Evolutionary conservation across 2,888 invertebrate species (phyloP).

Genomic region (Meloe dianella): DNA sequence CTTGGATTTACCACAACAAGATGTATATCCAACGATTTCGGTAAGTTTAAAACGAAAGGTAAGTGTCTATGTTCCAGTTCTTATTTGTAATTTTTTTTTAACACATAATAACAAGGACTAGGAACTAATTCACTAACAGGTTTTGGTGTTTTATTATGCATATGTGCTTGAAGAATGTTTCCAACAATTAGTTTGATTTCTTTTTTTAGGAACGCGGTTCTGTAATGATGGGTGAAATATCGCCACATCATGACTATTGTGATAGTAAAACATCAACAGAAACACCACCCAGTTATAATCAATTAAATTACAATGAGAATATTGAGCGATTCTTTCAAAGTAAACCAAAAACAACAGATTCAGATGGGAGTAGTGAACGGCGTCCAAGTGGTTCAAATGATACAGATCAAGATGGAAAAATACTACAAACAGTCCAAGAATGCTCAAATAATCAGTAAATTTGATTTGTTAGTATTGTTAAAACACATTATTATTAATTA

Average conservation of each 20-base stretch:
- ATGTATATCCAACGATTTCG: constrained; percentile 67
- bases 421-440: constrained; percentile 42
- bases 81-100: constrained; percentile 15
- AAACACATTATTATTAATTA: neutral
- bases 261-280: constrained; percentile 81
- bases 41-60: constrained; percentile 61
- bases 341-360: constrained; percentile 67
- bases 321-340: constrained; percentile 69
- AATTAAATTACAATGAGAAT: constrained; percentile 85
- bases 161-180: no score
- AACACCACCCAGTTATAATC: constrained; percentile 83
- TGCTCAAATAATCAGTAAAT: constrained; percentile 52
- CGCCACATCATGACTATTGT: constrained; percentile 81
- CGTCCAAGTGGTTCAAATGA: constrained; percentile 56
- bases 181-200: no score
- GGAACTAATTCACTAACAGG: constrained; percentile 22
- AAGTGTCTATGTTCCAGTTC: constrained; percentile 33
- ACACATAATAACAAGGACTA: no score
- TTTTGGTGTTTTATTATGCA: neutral
- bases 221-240: constrained; percentile 83
- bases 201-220: constrained; percentile 74
- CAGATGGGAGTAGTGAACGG: constrained; percentile 60
- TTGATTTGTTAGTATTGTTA: neutral
- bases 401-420: constrained; percentile 57
- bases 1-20: constrained; percentile 65